Base-by-base conservation (phyloP, 35 echinoderm and acorn worm species). In the Stichopus chloronotus region DNA sequence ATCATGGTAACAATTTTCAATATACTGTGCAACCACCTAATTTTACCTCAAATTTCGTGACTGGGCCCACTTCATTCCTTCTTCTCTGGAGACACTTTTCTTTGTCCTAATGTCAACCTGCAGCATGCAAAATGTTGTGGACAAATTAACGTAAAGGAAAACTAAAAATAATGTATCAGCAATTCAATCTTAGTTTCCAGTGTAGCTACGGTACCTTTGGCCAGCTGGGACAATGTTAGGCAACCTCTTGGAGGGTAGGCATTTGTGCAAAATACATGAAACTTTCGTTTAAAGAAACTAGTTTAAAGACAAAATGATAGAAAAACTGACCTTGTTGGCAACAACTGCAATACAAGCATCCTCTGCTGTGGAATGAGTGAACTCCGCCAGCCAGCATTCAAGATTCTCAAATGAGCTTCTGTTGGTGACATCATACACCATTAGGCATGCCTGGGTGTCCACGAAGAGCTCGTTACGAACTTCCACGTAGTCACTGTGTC, bases 341-440 rank as follows among this genome's bases (percentile, higher is more conserved):
- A 98, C 96, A 13, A 98, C 85, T 2, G 92, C 91, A 22, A 92
- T 61, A 54, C 83, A 55, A 4, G 84, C 22, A 84, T 63, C 54
- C 5, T 72, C 84, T 23, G 6, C 84, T 19, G 92, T 65, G 30
- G 58, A 94, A 61, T 83, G 91, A 6, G 68, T 78, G 10, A 92
- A 19, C 53, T 98, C 96, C 63, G 92, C 92, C n/a, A 94, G 56
- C 96, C 96, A 98, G 83, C 74, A 90, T 7, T 98, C 96, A 55
- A 98, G 83, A n/a, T 85, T 94, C 6, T 95, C 94, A 94, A 98
- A 98, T 10, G 96, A 98, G 53, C 84, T 52, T 63, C 71, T 60
- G 87, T 93, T 98, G 21, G 96, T 98, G 7, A 98, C 92, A 92
- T 98, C 96, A 80, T 90, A 98, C 6, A 98, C 94, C 11, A 98